A percentile compares a stretch with the other conserved stretches of the same genome.
Conservation (phyloP, 1,140 invertebrate genomes). For the Drosophila seguyi region DNA sequence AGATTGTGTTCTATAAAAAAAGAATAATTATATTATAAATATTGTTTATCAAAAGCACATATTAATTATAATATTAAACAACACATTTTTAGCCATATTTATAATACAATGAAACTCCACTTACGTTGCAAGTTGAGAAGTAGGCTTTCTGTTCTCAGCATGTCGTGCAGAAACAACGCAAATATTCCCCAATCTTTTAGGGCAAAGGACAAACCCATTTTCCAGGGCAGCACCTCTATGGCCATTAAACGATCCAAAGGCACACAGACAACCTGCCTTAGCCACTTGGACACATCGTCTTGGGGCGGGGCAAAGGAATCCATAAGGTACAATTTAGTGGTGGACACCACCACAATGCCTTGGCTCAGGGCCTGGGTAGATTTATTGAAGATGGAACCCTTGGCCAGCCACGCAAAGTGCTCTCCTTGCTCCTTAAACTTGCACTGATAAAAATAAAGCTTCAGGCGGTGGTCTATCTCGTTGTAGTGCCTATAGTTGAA, state of each 20-base stretch:
- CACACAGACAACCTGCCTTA: constrained; percentile 59
- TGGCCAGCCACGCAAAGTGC: constrained; percentile 86
- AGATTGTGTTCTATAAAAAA: constrained; percentile 79
- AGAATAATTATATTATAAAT: neutral
- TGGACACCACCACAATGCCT: constrained; percentile 87
- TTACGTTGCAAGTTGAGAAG: constrained; percentile 70
- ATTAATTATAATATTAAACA: neutral
- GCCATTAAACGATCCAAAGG: constrained; percentile 61
- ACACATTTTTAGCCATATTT: too few relatives aligned
- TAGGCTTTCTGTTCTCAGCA: constrained; percentile 69
- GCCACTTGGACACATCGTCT: constrained; percentile 83
- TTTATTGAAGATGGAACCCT: constrained; percentile 86
- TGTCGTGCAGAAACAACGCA: constrained; percentile 74
- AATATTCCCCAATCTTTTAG: constrained; percentile 68
- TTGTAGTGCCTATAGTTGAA: constrained; percentile 87
- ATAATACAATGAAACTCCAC: too few relatives aligned
- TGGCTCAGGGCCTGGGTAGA: constrained; percentile 71
- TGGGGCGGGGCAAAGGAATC: constrained; percentile 86
- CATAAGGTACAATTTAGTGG: constrained; percentile 86
- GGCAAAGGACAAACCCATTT: constrained; percentile 69
- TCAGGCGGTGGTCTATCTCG: constrained; percentile 87
- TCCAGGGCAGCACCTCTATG: constrained; percentile 74
- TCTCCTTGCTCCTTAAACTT: constrained; percentile 87
- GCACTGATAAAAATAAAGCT: constrained; percentile 87
- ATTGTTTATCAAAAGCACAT: neutral